These are phyloP conservation scores for Heteractis magnifica DNA, from an alignment of 92 coral and sea anemone genomes.

Conservation along the genomic window DNA sequence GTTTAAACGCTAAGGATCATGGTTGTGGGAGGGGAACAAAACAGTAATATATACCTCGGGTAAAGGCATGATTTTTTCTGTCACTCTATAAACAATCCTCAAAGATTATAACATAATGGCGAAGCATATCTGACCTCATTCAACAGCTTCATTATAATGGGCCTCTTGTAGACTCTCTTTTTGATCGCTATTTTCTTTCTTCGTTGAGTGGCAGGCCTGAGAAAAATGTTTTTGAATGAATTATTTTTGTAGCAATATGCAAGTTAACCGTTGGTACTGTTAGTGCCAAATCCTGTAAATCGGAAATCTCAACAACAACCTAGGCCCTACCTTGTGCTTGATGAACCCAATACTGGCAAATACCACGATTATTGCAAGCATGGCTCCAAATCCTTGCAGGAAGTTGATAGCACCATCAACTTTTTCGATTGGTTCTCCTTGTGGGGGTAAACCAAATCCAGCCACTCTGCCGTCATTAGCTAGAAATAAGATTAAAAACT, in stretches of 20 bases:
- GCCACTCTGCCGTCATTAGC: neutral
- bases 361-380: slow-evolving; percentile 25
- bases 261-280: neutral
- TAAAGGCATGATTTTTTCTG: no score
- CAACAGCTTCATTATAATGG: neutral
- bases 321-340: slow-evolving; percentile 18
- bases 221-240: neutral
- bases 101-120: no score
- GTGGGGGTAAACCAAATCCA: neutral
- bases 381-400: slow-evolving; percentile 34
- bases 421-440: slow-evolving; percentile 4
- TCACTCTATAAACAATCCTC: no score
- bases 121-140: neutral
- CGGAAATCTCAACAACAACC: no score
- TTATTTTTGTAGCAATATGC: neutral
- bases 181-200: neutral
- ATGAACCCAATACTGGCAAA: slow-evolving; percentile 13
- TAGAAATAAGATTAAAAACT: neutral
- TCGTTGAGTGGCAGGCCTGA: neutral
- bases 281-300: neutral
- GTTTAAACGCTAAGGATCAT: no score
- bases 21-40: no score
- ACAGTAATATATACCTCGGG: no score
- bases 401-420: slow-evolving; percentile 31
- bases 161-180: neutral